These are phyloP conservation scores for Pangasius krempfi DNA, from an alignment of 2,797 vertebrate species.

Conservation along the genomic window DNA sequence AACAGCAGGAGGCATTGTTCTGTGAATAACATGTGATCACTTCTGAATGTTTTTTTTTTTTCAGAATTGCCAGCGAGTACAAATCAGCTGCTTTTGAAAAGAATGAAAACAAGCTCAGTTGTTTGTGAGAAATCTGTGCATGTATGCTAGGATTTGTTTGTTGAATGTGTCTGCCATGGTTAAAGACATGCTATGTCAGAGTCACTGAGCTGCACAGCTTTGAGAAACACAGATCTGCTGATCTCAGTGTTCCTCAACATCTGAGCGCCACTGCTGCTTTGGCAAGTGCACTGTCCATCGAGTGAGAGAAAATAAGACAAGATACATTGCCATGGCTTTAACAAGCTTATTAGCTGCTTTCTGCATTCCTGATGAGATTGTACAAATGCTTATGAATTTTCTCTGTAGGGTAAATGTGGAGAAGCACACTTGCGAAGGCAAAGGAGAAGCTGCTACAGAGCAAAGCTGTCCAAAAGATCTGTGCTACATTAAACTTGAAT, in stretches of 20 bases:
- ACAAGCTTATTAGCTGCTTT: constrained; percentile 53
- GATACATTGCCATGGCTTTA: constrained; percentile 47
- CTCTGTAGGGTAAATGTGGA: constrained; percentile 33
- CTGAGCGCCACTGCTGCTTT: constrained; percentile 46
- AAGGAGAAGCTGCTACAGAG: not conserved
- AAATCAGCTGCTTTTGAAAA: constrained; percentile 42
- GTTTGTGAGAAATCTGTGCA: constrained; percentile 34
- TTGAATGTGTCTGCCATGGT: constrained; percentile 54
- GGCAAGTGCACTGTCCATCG: constrained; percentile 12
- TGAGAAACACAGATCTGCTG: constrained; percentile 38
- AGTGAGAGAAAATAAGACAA: constrained; percentile 3
- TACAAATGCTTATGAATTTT: constrained; percentile 50
- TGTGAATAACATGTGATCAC: constrained; percentile 32
- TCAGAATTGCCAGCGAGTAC: not conserved
- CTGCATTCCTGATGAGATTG: constrained; percentile 55
- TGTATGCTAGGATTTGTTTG: constrained; percentile 52
- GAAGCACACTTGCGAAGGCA: constrained; percentile 16
- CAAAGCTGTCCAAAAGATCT: not conserved
- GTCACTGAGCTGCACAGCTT: constrained; percentile 25
- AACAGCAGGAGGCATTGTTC: constrained; percentile 31
- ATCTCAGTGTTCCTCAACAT: constrained; percentile 47
- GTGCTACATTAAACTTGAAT: not conserved
- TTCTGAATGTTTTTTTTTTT: constrained; percentile 31
- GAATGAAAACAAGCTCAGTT: constrained; percentile 40
- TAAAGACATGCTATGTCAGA: constrained; percentile 54